phyloP scores from a whole-genome alignment of 1,140 invertebrate species.

The Macrosteles quadrilineatus region DNA sequence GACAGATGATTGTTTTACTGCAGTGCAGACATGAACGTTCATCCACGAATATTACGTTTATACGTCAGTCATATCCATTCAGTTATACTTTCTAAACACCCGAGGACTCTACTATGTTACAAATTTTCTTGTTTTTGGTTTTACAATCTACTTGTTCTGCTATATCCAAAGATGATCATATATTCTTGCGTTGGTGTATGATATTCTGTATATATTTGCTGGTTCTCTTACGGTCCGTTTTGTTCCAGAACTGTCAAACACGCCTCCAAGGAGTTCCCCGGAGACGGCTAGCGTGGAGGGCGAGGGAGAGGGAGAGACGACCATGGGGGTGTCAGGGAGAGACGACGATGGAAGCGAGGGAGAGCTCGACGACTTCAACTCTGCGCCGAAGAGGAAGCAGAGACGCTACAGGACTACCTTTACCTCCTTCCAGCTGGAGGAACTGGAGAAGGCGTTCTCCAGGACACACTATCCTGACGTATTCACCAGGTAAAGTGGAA shows the following conservation, averaged over 20 bases:
- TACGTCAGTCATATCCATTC: too few relatives aligned
- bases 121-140: too few relatives aligned
- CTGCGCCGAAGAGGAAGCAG: constrained; percentile 85
- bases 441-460: constrained; percentile 96
- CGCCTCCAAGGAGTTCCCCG: background rate
- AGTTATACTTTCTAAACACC: too few relatives aligned
- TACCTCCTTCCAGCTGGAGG: constrained; percentile 93
- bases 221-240: too few relatives aligned
- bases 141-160: too few relatives aligned
- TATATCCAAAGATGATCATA: too few relatives aligned
- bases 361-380: constrained; percentile 71
- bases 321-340: constrained; percentile 29
- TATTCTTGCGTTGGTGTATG: too few relatives aligned
- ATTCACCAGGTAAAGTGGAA: constrained; percentile 97
- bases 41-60: too few relatives aligned
- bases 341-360: constrained; percentile 66
- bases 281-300: constrained; percentile 19
- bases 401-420: constrained; percentile 91
- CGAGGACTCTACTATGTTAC: too few relatives aligned
- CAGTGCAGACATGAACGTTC: too few relatives aligned
- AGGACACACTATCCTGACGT: constrained; percentile 98
- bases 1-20: too few relatives aligned
- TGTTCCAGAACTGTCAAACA: constrained; percentile 32
- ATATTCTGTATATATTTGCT: background rate
- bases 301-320: background rate